Evolutionary conservation across 2,888 invertebrate genomes (phyloP).

Genomic region (Drosophila merina): DNA sequence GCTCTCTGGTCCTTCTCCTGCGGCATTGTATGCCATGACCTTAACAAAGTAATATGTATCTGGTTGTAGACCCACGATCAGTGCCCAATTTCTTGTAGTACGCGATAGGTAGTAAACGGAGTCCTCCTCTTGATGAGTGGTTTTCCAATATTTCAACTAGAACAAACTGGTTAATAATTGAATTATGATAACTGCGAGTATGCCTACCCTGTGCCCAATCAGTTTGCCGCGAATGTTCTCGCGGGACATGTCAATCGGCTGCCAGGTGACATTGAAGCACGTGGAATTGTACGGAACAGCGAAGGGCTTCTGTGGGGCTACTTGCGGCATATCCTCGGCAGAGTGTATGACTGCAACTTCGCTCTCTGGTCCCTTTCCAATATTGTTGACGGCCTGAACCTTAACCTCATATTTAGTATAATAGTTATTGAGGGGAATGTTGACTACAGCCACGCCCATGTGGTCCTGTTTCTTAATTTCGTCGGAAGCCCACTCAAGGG

Average conservation of each 20-base stretch:
- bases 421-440: conserved; percentile 89
- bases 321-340: conserved; percentile 96
- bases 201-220: conserved; percentile 92
- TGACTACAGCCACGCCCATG: conserved; percentile 91
- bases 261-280: conserved; percentile 95
- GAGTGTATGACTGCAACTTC: conserved; percentile 90
- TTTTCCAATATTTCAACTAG: conserved; percentile 95
- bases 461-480: conserved; percentile 88
- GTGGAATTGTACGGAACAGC: conserved; percentile 95
- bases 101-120: conserved; percentile 93
- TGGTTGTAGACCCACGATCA: conserved; percentile 96
- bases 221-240: conserved; percentile 94
- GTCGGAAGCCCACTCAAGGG: conserved; percentile 91
- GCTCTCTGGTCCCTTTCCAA: conserved; percentile 93
- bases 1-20: conserved; percentile 98
- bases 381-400: conserved; percentile 92
- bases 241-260: conserved; percentile 92
- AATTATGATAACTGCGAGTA: no score
- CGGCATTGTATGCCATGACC: conserved; percentile 97
- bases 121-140: conserved; percentile 89
- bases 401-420: conserved; percentile 94
- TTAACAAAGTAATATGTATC: conserved; percentile 97
- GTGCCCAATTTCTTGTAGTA: conserved; percentile 92
- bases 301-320: conserved; percentile 92
- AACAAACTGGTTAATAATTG: neutral